phyloP scores from a whole-genome alignment of 2,797 vertebrate species.

The Dicrostonyx torquatus region DNA sequence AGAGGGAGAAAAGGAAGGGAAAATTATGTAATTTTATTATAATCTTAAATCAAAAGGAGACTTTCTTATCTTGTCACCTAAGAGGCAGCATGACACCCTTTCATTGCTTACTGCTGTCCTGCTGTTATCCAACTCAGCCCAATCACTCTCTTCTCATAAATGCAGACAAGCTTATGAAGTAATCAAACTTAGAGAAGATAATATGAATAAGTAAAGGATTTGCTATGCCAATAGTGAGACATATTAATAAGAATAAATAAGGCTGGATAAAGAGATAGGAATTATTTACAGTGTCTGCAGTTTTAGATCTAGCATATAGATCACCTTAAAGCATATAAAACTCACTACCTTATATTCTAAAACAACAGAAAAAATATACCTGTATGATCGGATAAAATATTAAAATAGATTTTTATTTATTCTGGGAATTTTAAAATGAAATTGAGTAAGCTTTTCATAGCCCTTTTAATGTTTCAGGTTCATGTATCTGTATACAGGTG shows the following conservation, averaged over 20 bases:
- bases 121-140: not conserved
- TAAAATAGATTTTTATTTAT: not conserved
- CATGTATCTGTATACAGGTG: not conserved
- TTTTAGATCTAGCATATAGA: slow-evolving; percentile 3
- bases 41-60: not conserved
- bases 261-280: not conserved
- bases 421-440: slow-evolving; percentile 29
- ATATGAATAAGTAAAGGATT: not conserved
- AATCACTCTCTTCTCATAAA: not conserved
- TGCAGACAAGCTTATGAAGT: not conserved
- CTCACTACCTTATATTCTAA: not conserved
- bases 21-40: not conserved
- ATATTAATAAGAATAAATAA: not conserved
- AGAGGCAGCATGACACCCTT: not conserved
- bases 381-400: not conserved
- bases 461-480: slow-evolving; percentile 44
- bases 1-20: not conserved
- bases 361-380: not conserved
- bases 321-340: not conserved
- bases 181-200: not conserved
- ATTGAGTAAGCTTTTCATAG: slow-evolving; percentile 10
- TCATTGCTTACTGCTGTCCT: not conserved
- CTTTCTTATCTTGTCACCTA: not conserved
- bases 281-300: not conserved
- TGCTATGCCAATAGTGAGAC: not conserved